phyloP scores from a whole-genome alignment of 2,113 vertebrate species.

The Oncorhynchus nerka region DNA sequence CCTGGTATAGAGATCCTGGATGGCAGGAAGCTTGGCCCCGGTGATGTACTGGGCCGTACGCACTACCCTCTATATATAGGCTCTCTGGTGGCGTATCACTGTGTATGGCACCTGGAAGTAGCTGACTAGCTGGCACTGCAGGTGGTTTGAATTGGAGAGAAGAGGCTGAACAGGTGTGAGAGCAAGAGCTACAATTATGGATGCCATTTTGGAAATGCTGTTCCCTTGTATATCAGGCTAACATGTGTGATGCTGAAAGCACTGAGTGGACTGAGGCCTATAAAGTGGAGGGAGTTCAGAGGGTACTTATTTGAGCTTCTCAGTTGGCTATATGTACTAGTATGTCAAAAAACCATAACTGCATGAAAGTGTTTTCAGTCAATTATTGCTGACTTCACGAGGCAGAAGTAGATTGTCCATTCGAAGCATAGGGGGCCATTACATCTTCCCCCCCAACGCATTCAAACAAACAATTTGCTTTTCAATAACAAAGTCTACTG shows the following conservation, averaged over 20 bases:
- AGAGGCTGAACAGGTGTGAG: not conserved
- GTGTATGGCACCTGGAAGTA: not conserved
- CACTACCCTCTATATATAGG: too few species aligned
- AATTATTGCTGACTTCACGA: not conserved
- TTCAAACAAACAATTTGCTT: too few species aligned
- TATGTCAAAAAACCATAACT: not conserved
- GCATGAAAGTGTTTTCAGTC: not conserved
- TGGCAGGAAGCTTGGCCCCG: too few species aligned
- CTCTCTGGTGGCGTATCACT: not conserved
- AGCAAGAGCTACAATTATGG: not conserved
- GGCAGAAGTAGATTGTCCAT: too few species aligned
- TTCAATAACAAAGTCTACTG: too few species aligned
- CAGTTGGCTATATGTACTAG: not conserved
- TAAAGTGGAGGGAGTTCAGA: not conserved
- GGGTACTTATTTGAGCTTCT: not conserved
- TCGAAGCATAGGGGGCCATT: too few species aligned
- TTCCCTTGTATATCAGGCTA: not conserved
- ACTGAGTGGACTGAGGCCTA: not conserved
- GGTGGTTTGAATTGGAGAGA: not conserved
- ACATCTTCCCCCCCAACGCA: too few species aligned
- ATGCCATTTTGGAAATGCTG: not conserved
- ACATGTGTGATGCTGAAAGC: not conserved
- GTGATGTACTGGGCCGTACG: too few species aligned
- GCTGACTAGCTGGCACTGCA: not conserved
- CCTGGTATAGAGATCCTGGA: too few species aligned